Evolutionary conservation across 2,113 vertebrate species (phyloP).

Genomic region (Istiophorus platypterus): DNA sequence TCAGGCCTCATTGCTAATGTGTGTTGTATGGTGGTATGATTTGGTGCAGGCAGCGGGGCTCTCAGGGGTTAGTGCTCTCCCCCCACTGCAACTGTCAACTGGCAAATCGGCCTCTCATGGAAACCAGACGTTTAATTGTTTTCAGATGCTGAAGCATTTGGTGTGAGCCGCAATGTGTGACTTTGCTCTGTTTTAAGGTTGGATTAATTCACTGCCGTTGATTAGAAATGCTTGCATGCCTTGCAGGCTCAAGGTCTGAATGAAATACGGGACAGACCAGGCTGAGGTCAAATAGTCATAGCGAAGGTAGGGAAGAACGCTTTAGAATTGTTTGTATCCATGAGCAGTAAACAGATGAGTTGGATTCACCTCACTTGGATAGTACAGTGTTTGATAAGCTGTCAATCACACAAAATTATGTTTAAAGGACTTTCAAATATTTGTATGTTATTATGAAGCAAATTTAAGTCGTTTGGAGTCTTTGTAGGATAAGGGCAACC

Average conservation of each 20-base stretch:
- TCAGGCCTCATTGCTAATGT: slow-evolving; percentile 65
- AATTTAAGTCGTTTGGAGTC: slow-evolving; percentile 4
- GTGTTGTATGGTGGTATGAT: slow-evolving; percentile 59
- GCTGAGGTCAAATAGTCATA: slow-evolving; percentile 21
- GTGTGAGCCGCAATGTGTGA: slow-evolving; percentile 73
- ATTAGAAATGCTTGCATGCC: slow-evolving; percentile 72
- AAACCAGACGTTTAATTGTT: slow-evolving; percentile 85
- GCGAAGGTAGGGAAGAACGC: slow-evolving; percentile 11
- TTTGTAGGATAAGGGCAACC: neutral
- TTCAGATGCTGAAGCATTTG: slow-evolving; percentile 80
- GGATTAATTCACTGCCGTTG: slow-evolving; percentile 73
- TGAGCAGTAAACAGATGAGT: slow-evolving; percentile 30
- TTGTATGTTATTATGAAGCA: slow-evolving; percentile 16
- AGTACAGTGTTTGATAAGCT: slow-evolving; percentile 23
- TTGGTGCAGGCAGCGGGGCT: slow-evolving; percentile 55
- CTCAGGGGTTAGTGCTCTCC: slow-evolving; percentile 10
- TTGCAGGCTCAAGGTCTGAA: slow-evolving; percentile 41
- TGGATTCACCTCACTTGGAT: neutral
- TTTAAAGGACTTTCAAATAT: slow-evolving; percentile 16
- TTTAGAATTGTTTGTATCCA: slow-evolving; percentile 17
- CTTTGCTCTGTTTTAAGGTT: slow-evolving; percentile 68
- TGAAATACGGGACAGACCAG: slow-evolving; percentile 27
- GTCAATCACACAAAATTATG: slow-evolving; percentile 14
- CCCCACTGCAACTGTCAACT: slow-evolving; percentile 72
- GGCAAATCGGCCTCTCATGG: slow-evolving; percentile 79